A percentile compares a stretch with the other conserved stretches of the same genome.
Evolutionary conservation across 1,140 invertebrate species (phyloP).

Genomic region (Drosophila obscura): DNA sequence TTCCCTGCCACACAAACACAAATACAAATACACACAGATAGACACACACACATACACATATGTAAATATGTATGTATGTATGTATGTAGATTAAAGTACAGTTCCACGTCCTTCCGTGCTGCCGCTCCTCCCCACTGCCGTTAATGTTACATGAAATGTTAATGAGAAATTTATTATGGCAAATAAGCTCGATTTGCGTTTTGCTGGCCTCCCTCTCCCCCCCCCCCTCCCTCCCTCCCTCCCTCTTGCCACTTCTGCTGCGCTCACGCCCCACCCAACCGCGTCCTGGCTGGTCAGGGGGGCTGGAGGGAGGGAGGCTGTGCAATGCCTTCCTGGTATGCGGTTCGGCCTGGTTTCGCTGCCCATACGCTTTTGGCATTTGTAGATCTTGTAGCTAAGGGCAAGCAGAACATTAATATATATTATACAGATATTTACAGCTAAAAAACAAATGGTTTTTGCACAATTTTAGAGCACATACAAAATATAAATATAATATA

Average conservation of each 20-base stretch:
- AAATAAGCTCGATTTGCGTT: conserved; percentile 60
- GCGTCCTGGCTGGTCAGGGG: neutral
- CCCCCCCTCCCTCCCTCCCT: conserved; percentile 4
- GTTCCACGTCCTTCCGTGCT: too few species aligned
- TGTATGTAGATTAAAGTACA: too few species aligned
- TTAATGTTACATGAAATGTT: conserved; percentile 61
- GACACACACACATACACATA: conserved; percentile 9
- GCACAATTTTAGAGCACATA: too few species aligned
- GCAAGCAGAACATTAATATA: too few species aligned
- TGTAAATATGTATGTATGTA: neutral
- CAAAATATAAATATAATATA: too few species aligned
- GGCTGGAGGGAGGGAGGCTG: neutral
- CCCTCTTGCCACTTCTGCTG: neutral
- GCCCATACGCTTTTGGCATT: too few species aligned
- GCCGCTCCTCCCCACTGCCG: neutral
- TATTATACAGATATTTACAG: too few species aligned
- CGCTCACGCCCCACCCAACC: too few species aligned
- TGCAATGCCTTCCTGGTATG: too few species aligned
- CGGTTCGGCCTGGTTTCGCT: too few species aligned
- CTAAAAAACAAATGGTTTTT: too few species aligned
- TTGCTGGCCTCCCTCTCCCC: neutral
- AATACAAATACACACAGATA: neutral
- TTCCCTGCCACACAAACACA: conserved; percentile 10
- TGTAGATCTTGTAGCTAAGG: too few species aligned
- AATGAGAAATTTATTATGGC: conserved; percentile 66